Percentiles rank a stretch among this genome's conserved stretches.
phyloP scores from a whole-genome alignment of 2,888 invertebrate genomes.

The Anarsia innoxiella region DNA sequence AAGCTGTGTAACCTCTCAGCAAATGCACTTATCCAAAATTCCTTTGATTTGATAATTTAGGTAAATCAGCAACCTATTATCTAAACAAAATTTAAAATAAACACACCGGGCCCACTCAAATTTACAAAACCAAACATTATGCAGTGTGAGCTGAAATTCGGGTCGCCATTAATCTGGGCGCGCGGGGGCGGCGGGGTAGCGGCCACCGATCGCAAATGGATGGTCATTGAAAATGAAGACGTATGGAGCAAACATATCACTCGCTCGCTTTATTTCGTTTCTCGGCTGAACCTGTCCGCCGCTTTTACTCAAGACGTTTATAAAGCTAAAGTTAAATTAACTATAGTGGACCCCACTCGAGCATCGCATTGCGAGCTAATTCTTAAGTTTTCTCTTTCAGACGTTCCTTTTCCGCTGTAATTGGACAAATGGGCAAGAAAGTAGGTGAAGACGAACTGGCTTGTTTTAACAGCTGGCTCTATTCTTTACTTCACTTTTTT shows the following conservation, averaged over 20 bases:
- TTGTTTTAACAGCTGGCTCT: too few species aligned
- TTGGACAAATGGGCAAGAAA: conserved; percentile 23
- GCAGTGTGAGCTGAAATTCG: conserved; percentile 12
- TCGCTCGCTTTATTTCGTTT: conserved; percentile 50
- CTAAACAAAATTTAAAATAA: too few species aligned
- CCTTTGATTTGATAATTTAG: too few species aligned
- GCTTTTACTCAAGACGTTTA: conserved; percentile 33
- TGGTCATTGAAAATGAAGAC: conserved; percentile 10
- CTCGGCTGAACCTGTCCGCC: conserved; percentile 14
- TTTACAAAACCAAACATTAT: too few species aligned
- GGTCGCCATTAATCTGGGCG: conserved; percentile 22
- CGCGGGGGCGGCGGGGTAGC: conserved; percentile 13
- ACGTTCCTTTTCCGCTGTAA: conserved; percentile 40
- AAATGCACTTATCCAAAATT: too few species aligned
- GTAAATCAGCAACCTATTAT: too few species aligned
- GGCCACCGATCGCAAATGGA: conserved; percentile 21
- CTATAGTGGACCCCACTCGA: conserved; percentile 23
- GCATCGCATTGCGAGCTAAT: conserved; percentile 31
- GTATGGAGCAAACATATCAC: conserved; percentile 45
- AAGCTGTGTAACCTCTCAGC: too few species aligned
- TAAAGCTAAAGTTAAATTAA: conserved; percentile 36
- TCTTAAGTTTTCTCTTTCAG: conserved; percentile 34
- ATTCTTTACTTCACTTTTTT: too few species aligned
- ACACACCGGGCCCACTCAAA: too few species aligned
- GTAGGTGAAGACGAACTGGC: conserved; percentile 2